Base-by-base conservation (phyloP, 1,140 invertebrate species). In the Anastrepha ludens region DNA sequence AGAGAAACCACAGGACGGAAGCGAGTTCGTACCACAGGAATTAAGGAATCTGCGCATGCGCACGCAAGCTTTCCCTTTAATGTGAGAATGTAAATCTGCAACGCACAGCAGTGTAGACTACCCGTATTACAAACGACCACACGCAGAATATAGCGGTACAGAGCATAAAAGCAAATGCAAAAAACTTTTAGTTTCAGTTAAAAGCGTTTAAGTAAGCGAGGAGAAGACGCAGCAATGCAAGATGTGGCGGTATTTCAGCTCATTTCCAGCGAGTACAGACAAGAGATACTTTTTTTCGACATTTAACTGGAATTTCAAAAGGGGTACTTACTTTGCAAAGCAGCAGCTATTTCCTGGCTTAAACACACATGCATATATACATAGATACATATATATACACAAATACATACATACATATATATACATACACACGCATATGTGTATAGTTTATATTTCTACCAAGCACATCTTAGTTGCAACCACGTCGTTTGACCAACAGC, bases 231-330 rank as follows among this genome's bases (percentile, higher is more conserved):
- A 39, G 20, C 20, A 29, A 29, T 39, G 2, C 65, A 39, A 67
- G 39, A 67, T 39, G 65, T 67, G 29, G 65, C 65, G 20, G 65
- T 67, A 41, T 67, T 65, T 67, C 29, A 67, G 65, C 65, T 67
- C 65, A 67, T 67, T 67, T 67, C 65, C 65, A 29, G 20, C 29
- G 39, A 39, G 65, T 67, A 39, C 13, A 58, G 7, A 13, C 55
- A 58, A 58, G 55, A 58, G 55, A 13, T 58, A 58, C 7, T 58
- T 58, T 29, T 29, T 29, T 29, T 29, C 29, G 29, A 29, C 29
- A 64, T 64, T 64, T 64, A 64, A 17, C 62, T 64, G 29, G 29
- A 29, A 29, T 55, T 55, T 55, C 50, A 55, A 8, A 55, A 8
- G 50, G 11, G 39, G 29, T 67, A 39, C 39, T 67, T 67, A 39